Conservation (phyloP, 2,113 vertebrate genomes). For the Gorilla gorilla region DNA sequence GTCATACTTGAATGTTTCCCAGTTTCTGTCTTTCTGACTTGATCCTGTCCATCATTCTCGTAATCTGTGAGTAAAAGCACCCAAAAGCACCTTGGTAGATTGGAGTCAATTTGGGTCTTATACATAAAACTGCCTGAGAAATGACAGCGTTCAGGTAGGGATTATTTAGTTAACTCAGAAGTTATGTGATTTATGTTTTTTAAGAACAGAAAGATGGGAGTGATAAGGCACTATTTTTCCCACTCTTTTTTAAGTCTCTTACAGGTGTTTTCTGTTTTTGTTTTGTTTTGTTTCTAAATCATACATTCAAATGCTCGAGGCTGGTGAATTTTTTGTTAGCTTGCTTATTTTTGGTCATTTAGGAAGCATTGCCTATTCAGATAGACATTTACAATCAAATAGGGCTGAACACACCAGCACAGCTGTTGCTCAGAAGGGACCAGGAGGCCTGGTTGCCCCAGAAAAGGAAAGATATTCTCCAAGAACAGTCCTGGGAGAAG, state of each 20-base stretch:
- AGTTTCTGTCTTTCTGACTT: neutral
- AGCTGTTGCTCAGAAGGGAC: neutral
- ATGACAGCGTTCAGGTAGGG: neutral
- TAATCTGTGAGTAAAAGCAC: neutral
- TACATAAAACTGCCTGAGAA: neutral
- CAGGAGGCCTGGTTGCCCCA: neutral
- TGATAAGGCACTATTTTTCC: fast-evolving
- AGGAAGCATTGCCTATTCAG: neutral
- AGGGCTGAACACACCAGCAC: neutral
- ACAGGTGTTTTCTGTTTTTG: neutral
- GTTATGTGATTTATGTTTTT: neutral
- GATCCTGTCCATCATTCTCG: fast-evolving
- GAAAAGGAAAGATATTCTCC: neutral
- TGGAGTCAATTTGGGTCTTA: neutral
- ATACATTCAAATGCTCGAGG: neutral
- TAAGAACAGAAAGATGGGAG: neutral
- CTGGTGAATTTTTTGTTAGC: neutral
- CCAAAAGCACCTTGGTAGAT: neutral
- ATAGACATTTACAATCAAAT: neutral
- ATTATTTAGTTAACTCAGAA: neutral
- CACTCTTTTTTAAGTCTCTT: neutral
- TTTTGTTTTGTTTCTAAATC: neutral
- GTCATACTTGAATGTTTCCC: constrained; percentile 51
- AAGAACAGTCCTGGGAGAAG: neutral
- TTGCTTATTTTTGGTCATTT: neutral